Conservation (phyloP, 92 coral and sea anemone genomes). For the Parazoanthus atlanticus region DNA sequence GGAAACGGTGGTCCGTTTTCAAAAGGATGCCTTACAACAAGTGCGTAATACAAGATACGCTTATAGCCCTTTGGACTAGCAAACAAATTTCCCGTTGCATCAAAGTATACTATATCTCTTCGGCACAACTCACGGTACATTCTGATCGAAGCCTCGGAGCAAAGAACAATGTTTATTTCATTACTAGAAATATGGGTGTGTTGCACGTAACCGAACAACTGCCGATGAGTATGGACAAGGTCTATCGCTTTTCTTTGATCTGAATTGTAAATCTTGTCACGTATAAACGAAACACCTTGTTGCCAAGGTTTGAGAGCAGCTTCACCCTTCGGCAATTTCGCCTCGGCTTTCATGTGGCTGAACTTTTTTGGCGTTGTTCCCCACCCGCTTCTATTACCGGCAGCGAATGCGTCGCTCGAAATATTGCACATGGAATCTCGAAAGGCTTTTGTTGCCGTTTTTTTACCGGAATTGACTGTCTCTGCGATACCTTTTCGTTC, state of each 20-base stretch:
- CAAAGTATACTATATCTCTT: conserved; percentile 43
- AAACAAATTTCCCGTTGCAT: conserved; percentile 49
- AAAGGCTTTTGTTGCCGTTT: too few relatives aligned
- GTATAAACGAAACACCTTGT: too few relatives aligned
- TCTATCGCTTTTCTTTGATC: conserved; percentile 34
- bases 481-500: too few relatives aligned
- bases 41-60: conserved; percentile 38
- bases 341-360: too few relatives aligned
- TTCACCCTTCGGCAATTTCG: too few relatives aligned
- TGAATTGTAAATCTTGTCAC: too few relatives aligned
- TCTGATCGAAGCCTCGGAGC: conserved; percentile 44
- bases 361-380: too few relatives aligned
- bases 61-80: not conserved
- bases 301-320: too few relatives aligned
- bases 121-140: conserved; percentile 31
- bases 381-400: too few relatives aligned
- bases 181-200: conserved; percentile 18
- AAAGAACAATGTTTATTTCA: conserved; percentile 33
- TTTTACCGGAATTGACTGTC: too few relatives aligned
- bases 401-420: too few relatives aligned
- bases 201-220: conserved; percentile 45
- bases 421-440: too few relatives aligned
- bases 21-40: conserved; percentile 31
- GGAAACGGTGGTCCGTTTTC: conserved; percentile 36
- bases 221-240: conserved; percentile 28